phyloP scores from a whole-genome alignment of 1,140 invertebrate species.

The Polypedilum vanderplanki region DNA sequence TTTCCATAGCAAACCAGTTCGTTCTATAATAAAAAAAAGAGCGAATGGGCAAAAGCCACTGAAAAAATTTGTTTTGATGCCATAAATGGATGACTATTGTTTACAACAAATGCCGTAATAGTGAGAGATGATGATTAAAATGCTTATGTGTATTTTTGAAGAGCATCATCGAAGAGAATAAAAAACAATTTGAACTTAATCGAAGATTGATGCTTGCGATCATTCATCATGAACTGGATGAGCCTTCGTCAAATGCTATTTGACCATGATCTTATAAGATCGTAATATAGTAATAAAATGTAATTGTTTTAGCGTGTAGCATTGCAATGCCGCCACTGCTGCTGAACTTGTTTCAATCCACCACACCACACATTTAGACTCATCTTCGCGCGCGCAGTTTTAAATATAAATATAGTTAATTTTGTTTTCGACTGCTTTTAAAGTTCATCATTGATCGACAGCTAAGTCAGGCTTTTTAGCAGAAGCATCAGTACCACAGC shows the following conservation, averaged over 20 bases:
- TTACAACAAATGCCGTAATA: background rate
- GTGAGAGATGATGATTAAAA: background rate
- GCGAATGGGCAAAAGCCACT: too few species aligned
- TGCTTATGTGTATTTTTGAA: background rate
- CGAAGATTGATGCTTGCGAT: background rate
- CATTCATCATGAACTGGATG: conserved; percentile 1
- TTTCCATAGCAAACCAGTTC: too few species aligned
- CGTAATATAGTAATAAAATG: background rate
- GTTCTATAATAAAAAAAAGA: too few species aligned
- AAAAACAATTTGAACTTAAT: background rate
- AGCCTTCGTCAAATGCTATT: background rate
- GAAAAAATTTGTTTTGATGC: background rate
- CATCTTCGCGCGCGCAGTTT: background rate
- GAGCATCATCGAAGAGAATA: background rate
- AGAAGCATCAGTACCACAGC: background rate
- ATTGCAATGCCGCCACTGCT: background rate
- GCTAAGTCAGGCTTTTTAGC: background rate
- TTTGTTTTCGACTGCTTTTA: background rate
- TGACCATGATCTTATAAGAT: conserved; percentile 18
- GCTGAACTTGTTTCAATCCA: background rate
- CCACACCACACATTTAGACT: background rate
- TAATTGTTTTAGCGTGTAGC: conserved; percentile 17
- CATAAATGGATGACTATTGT: conserved; percentile 12
- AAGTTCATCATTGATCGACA: conserved; percentile 17
- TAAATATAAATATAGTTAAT: background rate